Percentiles rank a stretch among this genome's conserved stretches.
phyloP scores from a whole-genome alignment of 2,888 invertebrate species.

The Fissipunctia ypsillon region DNA sequence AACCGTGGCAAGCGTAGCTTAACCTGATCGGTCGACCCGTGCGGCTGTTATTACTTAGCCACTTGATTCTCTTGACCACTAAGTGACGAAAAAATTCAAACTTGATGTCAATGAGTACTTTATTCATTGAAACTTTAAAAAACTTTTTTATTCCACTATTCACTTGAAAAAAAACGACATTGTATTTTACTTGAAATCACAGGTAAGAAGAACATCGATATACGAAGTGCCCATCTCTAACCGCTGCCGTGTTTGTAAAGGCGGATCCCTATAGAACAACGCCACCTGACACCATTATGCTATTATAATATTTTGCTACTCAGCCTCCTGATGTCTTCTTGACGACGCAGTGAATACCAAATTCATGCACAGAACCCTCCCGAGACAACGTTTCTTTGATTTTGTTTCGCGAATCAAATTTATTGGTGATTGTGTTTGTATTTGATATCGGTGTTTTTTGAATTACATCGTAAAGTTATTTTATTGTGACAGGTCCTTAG shows the following conservation, averaged over 20 bases:
- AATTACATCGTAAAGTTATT: constrained; percentile 76
- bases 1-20: too few relatives aligned
- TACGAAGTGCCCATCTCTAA: constrained; percentile 55
- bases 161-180: background rate
- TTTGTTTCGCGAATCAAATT: constrained; percentile 78
- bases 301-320: constrained; percentile 90
- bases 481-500: constrained; percentile 66
- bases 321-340: constrained; percentile 88
- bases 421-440: constrained; percentile 83
- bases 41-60: too few relatives aligned
- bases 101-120: background rate
- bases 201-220: constrained; percentile 38
- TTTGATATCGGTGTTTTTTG: constrained; percentile 76
- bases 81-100: background rate
- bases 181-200: background rate
- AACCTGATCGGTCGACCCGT: too few relatives aligned
- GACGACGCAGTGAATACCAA: constrained; percentile 90
- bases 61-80: background rate
- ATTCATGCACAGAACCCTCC: constrained; percentile 76
- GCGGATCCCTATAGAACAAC: constrained; percentile 78
- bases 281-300: constrained; percentile 90
- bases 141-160: background rate
- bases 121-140: too few relatives aligned
- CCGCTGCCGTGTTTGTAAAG: constrained; percentile 69
- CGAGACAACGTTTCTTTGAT: constrained; percentile 74